Evolutionary conservation across 2,888 invertebrate species (phyloP).

Genomic region (Drosophila macrospina): DNA sequence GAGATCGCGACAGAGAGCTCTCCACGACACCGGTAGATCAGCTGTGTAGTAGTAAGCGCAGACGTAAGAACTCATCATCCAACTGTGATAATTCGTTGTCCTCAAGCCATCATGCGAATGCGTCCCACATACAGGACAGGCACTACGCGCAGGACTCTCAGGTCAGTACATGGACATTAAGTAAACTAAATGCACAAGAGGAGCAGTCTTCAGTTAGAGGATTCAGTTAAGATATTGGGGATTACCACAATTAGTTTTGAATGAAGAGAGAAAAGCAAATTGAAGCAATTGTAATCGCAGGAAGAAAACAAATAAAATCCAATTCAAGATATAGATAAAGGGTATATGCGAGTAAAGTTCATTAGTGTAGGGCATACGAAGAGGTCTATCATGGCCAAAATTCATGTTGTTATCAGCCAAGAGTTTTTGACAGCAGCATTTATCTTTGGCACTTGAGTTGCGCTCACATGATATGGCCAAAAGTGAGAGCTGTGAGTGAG

Average conservation of each 20-base stretch:
- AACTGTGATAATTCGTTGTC: slow-evolving; percentile 89
- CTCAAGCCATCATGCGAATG: slow-evolving; percentile 87
- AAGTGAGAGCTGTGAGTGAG: neutral
- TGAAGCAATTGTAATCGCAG: too few species aligned
- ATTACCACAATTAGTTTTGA: too few species aligned
- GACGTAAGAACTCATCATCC: slow-evolving; percentile 87
- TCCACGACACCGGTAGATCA: slow-evolving; percentile 86
- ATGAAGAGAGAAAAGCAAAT: too few species aligned
- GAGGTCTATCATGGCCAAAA: neutral
- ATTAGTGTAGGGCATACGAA: neutral
- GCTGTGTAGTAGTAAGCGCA: slow-evolving; percentile 86
- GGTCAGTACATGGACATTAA: slow-evolving; percentile 84
- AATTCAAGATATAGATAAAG: neutral
- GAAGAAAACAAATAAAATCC: too few species aligned
- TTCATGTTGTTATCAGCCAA: slow-evolving; percentile 15
- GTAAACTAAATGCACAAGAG: too few species aligned
- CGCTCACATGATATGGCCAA: slow-evolving; percentile 26
- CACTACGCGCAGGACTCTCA: slow-evolving; percentile 89
- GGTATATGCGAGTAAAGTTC: neutral
- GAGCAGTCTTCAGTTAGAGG: too few species aligned
- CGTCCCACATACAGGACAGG: slow-evolving; percentile 87
- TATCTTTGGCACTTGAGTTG: slow-evolving; percentile 15
- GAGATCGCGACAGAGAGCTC: slow-evolving; percentile 88
- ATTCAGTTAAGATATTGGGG: too few species aligned
- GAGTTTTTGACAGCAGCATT: slow-evolving; percentile 13